Conservation (phyloP, 1,140 invertebrate species). For the Drosophila mayri region DNA sequence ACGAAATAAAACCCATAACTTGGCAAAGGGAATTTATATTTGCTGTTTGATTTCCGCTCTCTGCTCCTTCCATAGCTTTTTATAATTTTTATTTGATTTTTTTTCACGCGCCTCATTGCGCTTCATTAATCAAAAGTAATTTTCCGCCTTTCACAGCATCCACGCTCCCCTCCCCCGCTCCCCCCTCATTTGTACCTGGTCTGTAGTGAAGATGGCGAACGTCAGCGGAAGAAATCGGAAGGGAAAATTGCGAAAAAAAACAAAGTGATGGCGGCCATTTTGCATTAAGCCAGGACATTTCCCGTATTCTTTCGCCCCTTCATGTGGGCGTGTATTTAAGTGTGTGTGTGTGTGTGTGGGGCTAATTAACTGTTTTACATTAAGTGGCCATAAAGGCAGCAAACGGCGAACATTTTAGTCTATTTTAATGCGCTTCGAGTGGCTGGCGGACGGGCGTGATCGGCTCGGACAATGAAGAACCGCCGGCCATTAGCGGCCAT, state of each 20-base stretch:
- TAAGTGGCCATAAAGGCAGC: constrained; percentile 76
- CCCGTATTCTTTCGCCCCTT: constrained; percentile 9
- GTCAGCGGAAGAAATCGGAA: constrained; percentile 44
- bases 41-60: constrained; percentile 14
- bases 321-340: constrained; percentile 1
- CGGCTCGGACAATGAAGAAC: constrained; percentile 67
- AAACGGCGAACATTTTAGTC: constrained; percentile 66
- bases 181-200: constrained; percentile 44
- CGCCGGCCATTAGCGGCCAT: constrained; percentile 58
- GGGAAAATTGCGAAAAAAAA: constrained; percentile 30
- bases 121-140: constrained; percentile 83
- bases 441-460: constrained; percentile 60
- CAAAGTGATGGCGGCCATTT: constrained; percentile 72
- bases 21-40: constrained; percentile 29
- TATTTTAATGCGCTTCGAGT: constrained; percentile 73
- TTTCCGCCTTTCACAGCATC: constrained; percentile 64
- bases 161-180: background rate
- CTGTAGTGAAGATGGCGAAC: constrained; percentile 63
- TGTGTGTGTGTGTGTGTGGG: constrained; percentile 42
- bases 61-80: constrained; percentile 27
- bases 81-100: constrained; percentile 54
- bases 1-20: background rate
- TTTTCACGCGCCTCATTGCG: constrained; percentile 58
- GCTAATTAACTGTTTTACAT: constrained; percentile 83
- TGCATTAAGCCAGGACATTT: constrained; percentile 64